phyloP scores from a whole-genome alignment of 1,140 invertebrate genomes.

The Conus ventricosus region DNA sequence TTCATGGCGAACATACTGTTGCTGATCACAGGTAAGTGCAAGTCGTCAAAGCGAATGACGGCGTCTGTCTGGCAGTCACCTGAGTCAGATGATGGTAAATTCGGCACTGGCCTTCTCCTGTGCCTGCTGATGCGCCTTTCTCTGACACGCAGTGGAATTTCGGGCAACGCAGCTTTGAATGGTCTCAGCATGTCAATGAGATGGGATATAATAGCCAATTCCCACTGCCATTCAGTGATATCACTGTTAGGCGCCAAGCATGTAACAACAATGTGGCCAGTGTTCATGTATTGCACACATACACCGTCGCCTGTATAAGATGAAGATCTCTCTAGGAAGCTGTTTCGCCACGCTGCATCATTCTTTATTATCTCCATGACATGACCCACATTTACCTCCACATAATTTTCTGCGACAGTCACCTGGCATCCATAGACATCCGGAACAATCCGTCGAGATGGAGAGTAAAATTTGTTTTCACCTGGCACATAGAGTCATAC shows the following conservation, averaged over 20 bases:
- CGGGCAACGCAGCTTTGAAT: background rate
- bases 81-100: no score
- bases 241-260: background rate
- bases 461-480: no score
- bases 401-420: background rate
- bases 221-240: background rate
- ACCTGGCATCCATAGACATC: background rate
- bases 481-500: no score
- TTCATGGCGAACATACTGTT: background rate
- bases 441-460: background rate
- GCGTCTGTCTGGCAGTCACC: background rate
- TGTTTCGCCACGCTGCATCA: background rate
- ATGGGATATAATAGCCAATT: fast-evolving
- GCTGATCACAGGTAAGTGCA: background rate
- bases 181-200: background rate
- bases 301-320: background rate
- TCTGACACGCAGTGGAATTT: background rate
- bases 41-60: background rate
- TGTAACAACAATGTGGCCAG: background rate
- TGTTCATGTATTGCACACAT: background rate
- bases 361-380: background rate
- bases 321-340: background rate
- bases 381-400: background rate
- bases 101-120: background rate
- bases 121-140: background rate